Evolutionary conservation across 2,797 vertebrate species (phyloP).

Genomic region (Zenarchopterus dispar): DNA sequence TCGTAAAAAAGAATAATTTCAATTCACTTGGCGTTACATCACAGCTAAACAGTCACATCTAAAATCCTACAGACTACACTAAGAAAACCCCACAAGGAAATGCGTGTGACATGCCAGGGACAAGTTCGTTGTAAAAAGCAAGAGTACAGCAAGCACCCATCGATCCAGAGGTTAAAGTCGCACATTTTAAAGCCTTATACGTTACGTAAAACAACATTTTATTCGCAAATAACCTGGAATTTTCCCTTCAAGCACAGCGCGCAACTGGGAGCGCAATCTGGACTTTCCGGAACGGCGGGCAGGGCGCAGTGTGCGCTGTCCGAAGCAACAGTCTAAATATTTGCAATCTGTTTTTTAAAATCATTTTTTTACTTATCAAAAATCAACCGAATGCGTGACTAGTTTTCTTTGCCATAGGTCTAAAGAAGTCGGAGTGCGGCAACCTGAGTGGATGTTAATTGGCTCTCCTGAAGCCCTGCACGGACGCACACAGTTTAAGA

Average conservation of each 20-base stretch:
- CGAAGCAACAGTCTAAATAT: slow-evolving; percentile 3
- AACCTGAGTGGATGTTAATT: slow-evolving; percentile 34
- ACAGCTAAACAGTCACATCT: slow-evolving; percentile 83
- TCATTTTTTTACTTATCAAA: too few relatives aligned
- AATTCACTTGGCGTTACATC: slow-evolving; percentile 81
- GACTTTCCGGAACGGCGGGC: slow-evolving; percentile 41
- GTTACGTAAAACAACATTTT: slow-evolving; percentile 68
- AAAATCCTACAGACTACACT: slow-evolving; percentile 81
- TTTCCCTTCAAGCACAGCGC: slow-evolving; percentile 43
- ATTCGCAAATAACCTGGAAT: slow-evolving; percentile 48
- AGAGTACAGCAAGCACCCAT: slow-evolving; percentile 74
- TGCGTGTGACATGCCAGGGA: slow-evolving; percentile 85
- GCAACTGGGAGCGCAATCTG: slow-evolving; percentile 41
- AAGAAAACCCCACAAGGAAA: slow-evolving; percentile 80
- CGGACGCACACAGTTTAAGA: slow-evolving; percentile 15
- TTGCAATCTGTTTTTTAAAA: neutral
- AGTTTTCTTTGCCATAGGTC: too few relatives aligned
- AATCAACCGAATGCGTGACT: slow-evolving; percentile 8
- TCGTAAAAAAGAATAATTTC: slow-evolving; percentile 50
- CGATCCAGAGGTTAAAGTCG: slow-evolving; percentile 64
- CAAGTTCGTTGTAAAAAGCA: slow-evolving; percentile 73
- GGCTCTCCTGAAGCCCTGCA: slow-evolving; percentile 6
- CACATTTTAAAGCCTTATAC: slow-evolving; percentile 69
- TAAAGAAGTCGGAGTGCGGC: slow-evolving; percentile 1
- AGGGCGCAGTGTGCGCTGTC: slow-evolving; percentile 14